phyloP scores from a whole-genome alignment of 2,888 invertebrate genomes.

The Argyresthia albistria region DNA sequence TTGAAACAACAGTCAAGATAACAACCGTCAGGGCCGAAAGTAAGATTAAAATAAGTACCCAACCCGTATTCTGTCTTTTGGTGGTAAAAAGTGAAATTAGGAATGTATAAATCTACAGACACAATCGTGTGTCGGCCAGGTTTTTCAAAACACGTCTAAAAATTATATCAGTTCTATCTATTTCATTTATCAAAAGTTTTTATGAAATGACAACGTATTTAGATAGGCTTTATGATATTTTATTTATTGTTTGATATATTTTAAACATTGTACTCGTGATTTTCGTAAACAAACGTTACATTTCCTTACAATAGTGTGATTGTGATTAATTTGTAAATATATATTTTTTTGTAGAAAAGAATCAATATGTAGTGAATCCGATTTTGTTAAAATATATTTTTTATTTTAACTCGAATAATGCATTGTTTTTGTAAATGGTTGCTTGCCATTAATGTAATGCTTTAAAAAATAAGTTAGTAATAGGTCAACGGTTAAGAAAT shows the following conservation, averaged over 20 bases:
- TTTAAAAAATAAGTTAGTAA: constrained; percentile 15
- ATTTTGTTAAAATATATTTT: constrained; percentile 11
- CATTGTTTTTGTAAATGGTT: constrained; percentile 13
- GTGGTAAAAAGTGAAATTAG: no score
- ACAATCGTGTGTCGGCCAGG: no score
- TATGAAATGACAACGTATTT: no score
- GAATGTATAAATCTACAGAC: no score
- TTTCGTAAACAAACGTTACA: background rate
- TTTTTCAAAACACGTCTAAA: no score
- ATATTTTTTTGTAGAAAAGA: background rate
- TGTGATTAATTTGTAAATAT: background rate
- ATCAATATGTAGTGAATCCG: constrained; percentile 5
- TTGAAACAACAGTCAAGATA: background rate
- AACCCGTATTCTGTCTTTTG: no score
- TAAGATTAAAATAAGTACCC: background rate
- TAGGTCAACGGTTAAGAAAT: background rate
- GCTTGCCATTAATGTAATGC: constrained; percentile 40
- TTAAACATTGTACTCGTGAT: background rate
- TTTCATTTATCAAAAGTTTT: no score
- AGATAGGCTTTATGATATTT: background rate
- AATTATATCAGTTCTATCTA: background rate
- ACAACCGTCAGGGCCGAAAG: background rate
- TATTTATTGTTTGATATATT: constrained; percentile 1
- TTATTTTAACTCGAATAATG: constrained; percentile 3
- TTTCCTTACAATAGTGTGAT: background rate